Conservation (phyloP, 1,140 invertebrate species). For the Scaptomyza graminum region DNA sequence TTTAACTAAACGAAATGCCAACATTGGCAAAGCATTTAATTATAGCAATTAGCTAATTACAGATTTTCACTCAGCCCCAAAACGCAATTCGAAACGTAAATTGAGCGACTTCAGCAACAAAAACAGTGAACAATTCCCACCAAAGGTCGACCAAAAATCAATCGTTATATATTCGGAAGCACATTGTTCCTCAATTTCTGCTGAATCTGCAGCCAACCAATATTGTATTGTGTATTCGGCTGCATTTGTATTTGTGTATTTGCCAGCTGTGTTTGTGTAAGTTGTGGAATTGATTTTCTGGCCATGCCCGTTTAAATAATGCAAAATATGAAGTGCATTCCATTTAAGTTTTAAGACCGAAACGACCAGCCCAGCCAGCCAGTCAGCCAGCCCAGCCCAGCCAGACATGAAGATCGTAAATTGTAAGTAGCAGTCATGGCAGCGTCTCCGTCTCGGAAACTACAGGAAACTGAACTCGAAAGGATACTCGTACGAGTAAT, state of each 20-base stretch:
- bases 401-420: slow-evolving; percentile 34
- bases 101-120: slow-evolving; percentile 17
- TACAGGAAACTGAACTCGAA: slow-evolving; percentile 40
- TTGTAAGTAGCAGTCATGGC: slow-evolving; percentile 32
- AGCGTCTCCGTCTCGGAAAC: slow-evolving; percentile 25
- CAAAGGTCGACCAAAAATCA: slow-evolving; percentile 58
- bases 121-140: slow-evolving; percentile 1
- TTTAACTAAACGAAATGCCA: slow-evolving; percentile 72
- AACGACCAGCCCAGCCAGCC: background rate
- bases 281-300: slow-evolving; percentile 26
- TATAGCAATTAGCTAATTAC: slow-evolving; percentile 83
- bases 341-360: slow-evolving; percentile 27
- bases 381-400: too few species aligned
- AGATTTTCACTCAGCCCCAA: slow-evolving; percentile 61
- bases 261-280: slow-evolving; percentile 20
- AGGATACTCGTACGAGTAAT: slow-evolving; percentile 46
- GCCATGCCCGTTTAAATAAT: slow-evolving; percentile 24
- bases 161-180: slow-evolving; percentile 47
- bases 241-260: slow-evolving; percentile 33
- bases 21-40: slow-evolving; percentile 81
- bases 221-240: slow-evolving; percentile 49
- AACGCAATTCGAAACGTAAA: slow-evolving; percentile 34
- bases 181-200: slow-evolving; percentile 37
- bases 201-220: slow-evolving; percentile 35
- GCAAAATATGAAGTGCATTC: slow-evolving; percentile 26